Evolutionary conservation across 2,113 vertebrate genomes (phyloP), one percentile per base, ranked within the genome.

Genomic region (Prochilodus magdalenae): DNA sequence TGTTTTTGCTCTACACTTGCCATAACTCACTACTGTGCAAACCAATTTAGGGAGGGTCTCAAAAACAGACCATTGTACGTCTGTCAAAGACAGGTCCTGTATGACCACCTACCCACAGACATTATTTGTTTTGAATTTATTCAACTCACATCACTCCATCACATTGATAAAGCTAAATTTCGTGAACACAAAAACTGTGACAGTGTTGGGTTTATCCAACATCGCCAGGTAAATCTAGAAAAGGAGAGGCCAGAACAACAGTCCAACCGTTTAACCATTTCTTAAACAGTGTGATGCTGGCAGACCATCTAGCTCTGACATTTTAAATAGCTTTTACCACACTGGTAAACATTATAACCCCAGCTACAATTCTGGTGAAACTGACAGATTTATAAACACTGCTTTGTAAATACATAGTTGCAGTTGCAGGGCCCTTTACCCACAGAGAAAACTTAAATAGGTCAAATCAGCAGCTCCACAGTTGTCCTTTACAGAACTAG

Each of bases 261-360:
- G 33, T 73, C 86, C 27, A 85, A 86, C 84, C 84, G 82, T 67
- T 78, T 73, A 85, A 86, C 84, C 84, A 81, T 67, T 78, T 73
- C 74, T 75, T 60, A 26, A 63, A 81, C 75, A 85, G 57, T 78
- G 53, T 47, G 82, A 75, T 33, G 44, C 87, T 87, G 90, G 57
- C 87, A 82, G 55, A 67, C 90, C 91, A 94, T 91, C 92, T 94
- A 90, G 75, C 84, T 63, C 79, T 22, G 44, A 82, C 88, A 84
- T 74, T 84, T 83, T 77, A 87, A 57, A 73, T 66, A 47, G 77
- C 49, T 57, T 73, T 86, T 57, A 84, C 83, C 65, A 62, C 71
- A 79, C 71, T n/a, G 20, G 69, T 73, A 79, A 57, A 47, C 33
- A 78, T 27, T 44, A 5, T 26, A 63, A 75, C 67, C 44, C 57